Base-by-base conservation (phyloP, 1,140 invertebrate genomes). In the Patella vulgata region DNA sequence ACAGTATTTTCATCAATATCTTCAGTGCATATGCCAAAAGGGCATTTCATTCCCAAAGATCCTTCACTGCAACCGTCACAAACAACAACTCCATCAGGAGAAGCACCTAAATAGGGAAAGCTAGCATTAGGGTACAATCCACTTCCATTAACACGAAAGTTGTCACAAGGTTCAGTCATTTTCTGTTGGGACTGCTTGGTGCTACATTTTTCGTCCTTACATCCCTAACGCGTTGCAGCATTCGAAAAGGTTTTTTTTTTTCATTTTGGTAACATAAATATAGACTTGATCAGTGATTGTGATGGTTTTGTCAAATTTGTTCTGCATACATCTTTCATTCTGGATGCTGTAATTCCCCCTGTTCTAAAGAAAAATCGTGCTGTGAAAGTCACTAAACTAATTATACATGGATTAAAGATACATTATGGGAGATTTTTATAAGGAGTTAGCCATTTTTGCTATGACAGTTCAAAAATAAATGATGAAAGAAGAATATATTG, bases 1-100 rank as follows among this genome's bases (percentile, higher is more conserved):
- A 44, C 36, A 36, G 1, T n/a, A n/a, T n/a, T n/a, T 58, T 55
- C 44, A 42, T 11, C 23, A 25, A 51, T 30, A 6, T 21, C 27
- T 39, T 14, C 12, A 57, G 58, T 52, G 30, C 31, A 64, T 14
- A 54, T 59, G 40, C 56, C 59, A 46, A 44, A 72, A 6, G 63
- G 63, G 40, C 69, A 70, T 53, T 72, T 74, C 6, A 70, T 50
- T 70, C 70, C 60, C 4, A 74, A 2, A 56, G 33, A n/a, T n/a
- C n/a, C n/a, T 14, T 52, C 27, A 30, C 63, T 57, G 60, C 72
- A 74, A 43, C 69, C 67, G 36, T 54, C 31, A 56, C 69, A 71
- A 19, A 2, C 17, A 6, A 59, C 9, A 21, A 67, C 19, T 19
- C 69, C 66, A n/a, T 70, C 66, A 43, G 69, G 66, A 14, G 63